Conservation (phyloP, 2,797 vertebrate genomes). For the Siniperca undulata region DNA sequence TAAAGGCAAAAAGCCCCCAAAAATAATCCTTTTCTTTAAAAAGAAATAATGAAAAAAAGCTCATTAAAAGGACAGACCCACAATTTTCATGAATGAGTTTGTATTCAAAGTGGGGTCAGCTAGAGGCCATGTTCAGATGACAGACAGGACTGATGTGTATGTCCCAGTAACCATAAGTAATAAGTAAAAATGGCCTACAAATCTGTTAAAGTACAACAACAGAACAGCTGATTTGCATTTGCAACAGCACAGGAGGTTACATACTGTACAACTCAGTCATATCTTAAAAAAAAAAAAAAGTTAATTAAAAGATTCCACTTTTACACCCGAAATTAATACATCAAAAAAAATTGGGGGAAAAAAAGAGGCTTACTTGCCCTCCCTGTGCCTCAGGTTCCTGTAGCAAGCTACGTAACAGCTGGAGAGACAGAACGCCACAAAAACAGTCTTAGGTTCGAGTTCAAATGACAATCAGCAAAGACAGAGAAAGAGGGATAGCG, state of each 20-base stretch:
- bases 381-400: slow-evolving; percentile 47
- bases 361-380: slow-evolving; percentile 36
- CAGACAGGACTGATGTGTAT: slow-evolving; percentile 6
- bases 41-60: slow-evolving; percentile 42
- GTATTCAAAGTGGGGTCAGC: slow-evolving; percentile 13
- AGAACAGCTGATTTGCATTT: slow-evolving; percentile 30
- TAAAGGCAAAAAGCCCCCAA: too few relatives aligned
- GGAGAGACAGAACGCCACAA: slow-evolving; percentile 51
- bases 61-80: slow-evolving; percentile 33
- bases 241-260: slow-evolving; percentile 3
- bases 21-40: too few relatives aligned
- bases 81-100: slow-evolving; percentile 6
- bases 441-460: slow-evolving; percentile 71
- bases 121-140: slow-evolving; percentile 13
- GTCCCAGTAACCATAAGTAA: neutral
- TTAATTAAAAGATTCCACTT: slow-evolving; percentile 29
- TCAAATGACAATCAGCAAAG: slow-evolving; percentile 65
- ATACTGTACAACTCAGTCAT: neutral
- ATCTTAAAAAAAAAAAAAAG: neutral
- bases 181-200: neutral
- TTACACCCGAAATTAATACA: slow-evolving; percentile 29
- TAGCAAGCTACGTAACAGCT: slow-evolving; percentile 64
- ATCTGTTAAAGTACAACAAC: neutral
- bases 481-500: slow-evolving; percentile 28
- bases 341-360: neutral